phyloP scores from a whole-genome alignment of 2,113 vertebrate genomes.

The Mola mola region DNA sequence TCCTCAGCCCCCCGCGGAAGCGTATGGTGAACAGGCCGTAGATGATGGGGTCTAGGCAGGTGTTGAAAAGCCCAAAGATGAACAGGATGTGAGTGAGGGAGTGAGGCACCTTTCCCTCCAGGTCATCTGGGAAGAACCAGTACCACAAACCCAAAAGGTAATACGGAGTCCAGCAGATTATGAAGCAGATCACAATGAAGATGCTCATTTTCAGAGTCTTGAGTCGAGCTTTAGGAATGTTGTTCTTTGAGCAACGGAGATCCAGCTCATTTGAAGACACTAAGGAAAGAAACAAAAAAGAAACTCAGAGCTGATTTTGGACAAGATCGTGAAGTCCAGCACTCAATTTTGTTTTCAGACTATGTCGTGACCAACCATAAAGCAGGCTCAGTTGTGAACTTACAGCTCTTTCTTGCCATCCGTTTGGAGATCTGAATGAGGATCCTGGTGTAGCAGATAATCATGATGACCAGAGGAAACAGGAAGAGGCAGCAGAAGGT shows the following conservation, averaged over 20 bases:
- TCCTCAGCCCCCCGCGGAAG: slow-evolving; percentile 50
- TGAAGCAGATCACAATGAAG: slow-evolving; percentile 83
- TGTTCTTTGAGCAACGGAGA: slow-evolving; percentile 82
- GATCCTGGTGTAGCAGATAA: slow-evolving; percentile 80
- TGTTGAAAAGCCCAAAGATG: slow-evolving; percentile 84
- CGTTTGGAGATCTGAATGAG: slow-evolving; percentile 79
- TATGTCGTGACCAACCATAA: not conserved
- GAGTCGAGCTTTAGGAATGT: slow-evolving; percentile 84
- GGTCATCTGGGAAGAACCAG: slow-evolving; percentile 84
- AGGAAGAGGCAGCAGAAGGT: slow-evolving; percentile 83
- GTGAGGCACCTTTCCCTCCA: slow-evolving; percentile 81
- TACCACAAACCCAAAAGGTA: slow-evolving; percentile 86
- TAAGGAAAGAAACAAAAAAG: slow-evolving; percentile 21
- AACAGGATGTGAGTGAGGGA: slow-evolving; percentile 83
- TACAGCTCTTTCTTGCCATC: slow-evolving; percentile 71
- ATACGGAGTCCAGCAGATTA: slow-evolving; percentile 86
- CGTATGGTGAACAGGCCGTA: slow-evolving; percentile 83
- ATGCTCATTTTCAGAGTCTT: slow-evolving; percentile 85
- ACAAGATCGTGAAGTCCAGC: not conserved
- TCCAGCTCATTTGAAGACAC: slow-evolving; percentile 69
- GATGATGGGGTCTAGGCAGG: slow-evolving; percentile 82
- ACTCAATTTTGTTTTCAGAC: no score
- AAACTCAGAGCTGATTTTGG: not conserved
- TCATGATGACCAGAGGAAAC: slow-evolving; percentile 81
- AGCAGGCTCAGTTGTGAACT: slow-evolving; percentile 18